Conservation (phyloP, 2,888 invertebrate genomes). For the Galeruca laticollis region DNA sequence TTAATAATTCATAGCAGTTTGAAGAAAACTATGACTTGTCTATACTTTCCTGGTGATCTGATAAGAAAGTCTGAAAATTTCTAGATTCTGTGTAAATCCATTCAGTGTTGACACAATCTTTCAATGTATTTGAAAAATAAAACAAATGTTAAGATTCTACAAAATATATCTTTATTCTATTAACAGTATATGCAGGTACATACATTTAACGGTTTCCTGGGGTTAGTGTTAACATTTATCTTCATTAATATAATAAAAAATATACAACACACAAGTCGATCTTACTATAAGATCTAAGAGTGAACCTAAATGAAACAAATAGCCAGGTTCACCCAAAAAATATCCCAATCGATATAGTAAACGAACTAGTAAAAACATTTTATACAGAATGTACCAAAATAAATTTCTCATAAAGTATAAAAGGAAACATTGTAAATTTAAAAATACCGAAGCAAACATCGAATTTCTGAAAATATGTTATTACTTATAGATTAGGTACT, state of each 20-base stretch:
- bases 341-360: background rate
- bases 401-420: background rate
- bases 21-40: too few relatives aligned
- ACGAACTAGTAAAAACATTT: conserved; percentile 14
- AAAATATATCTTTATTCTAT: conserved; percentile 23
- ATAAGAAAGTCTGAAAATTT: too few relatives aligned
- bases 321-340: conserved; percentile 16
- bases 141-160: conserved; percentile 4
- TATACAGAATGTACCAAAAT: background rate
- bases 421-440: too few relatives aligned
- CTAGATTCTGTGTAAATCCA: too few relatives aligned
- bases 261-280: conserved; percentile 24
- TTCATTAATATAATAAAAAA: conserved; percentile 16
- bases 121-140: conserved; percentile 1
- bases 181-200: conserved; percentile 32
- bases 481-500: too few relatives aligned
- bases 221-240: conserved; percentile 15
- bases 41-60: too few relatives aligned
- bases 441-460: too few relatives aligned
- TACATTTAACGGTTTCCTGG: conserved; percentile 21
- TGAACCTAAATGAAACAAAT: conserved; percentile 21
- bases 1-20: too few relatives aligned
- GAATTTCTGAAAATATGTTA: too few relatives aligned
- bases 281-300: conserved; percentile 32
- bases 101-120: too few relatives aligned